Base-by-base conservation (phyloP, 2,113 vertebrate genomes). In the Isurus oxyrinchus region DNA sequence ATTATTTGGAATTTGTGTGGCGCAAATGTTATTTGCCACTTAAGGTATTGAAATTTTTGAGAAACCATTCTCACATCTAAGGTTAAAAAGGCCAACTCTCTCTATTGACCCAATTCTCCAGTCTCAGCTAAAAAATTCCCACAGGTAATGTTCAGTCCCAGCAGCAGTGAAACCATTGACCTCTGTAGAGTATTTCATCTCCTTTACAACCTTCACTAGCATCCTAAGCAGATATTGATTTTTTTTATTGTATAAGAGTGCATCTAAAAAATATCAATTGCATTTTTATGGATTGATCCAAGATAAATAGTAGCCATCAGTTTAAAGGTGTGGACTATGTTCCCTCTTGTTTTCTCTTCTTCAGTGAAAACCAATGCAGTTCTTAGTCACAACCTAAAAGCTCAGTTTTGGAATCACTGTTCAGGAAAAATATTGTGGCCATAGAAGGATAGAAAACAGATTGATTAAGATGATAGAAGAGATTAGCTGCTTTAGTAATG, bases 141-240 rank as follows among this genome's bases (percentile, higher is more conserved):
- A 69, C 61, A 67, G n/a, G 7, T 91, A 31, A 59, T 91, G 55
- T 67, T 44, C 40, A 66, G 69, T 95, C 21, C 67, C 27, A 95
- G 27, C 27, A 72, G 23, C 44, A 95, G 14, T 53, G 66, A 53
- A 55, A 72, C 21, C 21, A 95, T 44, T 66, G 61, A 49, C 40
- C 67, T 72, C 25, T 5, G 14, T 53, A 25, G 67, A 95, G 27
- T 55, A 95, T 53, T 95, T 95, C 25, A 95, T 55, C 94, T 53
- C 49, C 44, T 35, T 67, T 25, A 55, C 35, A 95, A 69, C 44
- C 67, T 72, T 95, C 66, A 53, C 53, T 72, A 27, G 69, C 31
- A 53, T 72, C 94, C 94, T 55, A 72, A 14, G 67, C 66, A 95
- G 94, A 55, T 72, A 95, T 49, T 95, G 94, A 95, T 95, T 44